Conservation (phyloP, 2,888 invertebrate genomes). For the Agrilus biguttatus region DNA sequence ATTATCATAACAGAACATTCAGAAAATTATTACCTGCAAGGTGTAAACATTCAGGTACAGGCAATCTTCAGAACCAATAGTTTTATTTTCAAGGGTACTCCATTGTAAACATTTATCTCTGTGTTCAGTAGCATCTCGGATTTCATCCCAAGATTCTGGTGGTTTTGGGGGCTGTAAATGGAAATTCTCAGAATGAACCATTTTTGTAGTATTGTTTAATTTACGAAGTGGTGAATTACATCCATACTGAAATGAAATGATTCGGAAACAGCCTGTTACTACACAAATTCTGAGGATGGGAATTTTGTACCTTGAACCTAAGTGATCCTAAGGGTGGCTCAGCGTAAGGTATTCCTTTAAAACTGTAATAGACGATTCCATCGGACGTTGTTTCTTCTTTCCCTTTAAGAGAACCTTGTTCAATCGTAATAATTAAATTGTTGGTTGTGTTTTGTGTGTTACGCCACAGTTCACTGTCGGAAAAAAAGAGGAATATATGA, state of each 20-base stretch:
- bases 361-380: constrained; percentile 9
- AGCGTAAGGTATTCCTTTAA: constrained; percentile 16
- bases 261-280: too few species aligned
- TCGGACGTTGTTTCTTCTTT: constrained; percentile 7
- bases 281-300: too few species aligned
- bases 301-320: constrained; percentile 15
- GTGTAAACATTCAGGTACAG: constrained; percentile 62
- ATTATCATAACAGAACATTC: too few species aligned
- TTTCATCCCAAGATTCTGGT: constrained; percentile 44
- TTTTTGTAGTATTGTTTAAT: too few species aligned
- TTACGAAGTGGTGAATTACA: too few species aligned
- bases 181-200: too few species aligned
- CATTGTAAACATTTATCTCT: constrained; percentile 63
- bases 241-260: too few species aligned
- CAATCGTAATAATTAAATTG: constrained; percentile 6
- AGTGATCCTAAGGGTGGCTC: constrained; percentile 13
- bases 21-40: constrained; percentile 27
- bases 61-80: constrained; percentile 69
- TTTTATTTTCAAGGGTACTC: constrained; percentile 25
- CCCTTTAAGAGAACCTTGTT: constrained; percentile 10
- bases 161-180: constrained; percentile 46
- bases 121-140: constrained; percentile 47
- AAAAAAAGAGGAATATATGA: too few species aligned
- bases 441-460: background rate
- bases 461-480: too few species aligned